Conservation (phyloP, 2,888 invertebrate species). For the Spodoptera littoralis region DNA sequence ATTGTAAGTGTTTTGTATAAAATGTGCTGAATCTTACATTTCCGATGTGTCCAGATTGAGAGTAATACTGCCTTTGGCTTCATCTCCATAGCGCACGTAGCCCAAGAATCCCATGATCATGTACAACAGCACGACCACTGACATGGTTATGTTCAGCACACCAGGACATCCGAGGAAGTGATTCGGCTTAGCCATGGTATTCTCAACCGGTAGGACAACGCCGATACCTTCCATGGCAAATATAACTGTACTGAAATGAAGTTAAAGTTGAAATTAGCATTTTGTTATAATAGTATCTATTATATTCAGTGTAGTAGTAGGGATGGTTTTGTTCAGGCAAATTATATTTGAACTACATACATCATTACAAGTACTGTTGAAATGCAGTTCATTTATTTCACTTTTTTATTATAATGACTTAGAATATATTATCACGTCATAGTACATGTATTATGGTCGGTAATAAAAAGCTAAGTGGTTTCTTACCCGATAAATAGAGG, state of each 20-base stretch:
- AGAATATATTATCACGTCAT: too few species aligned
- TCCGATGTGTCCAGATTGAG: conserved; percentile 92
- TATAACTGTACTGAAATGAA: conserved; percentile 93
- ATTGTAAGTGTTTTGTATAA: too few species aligned
- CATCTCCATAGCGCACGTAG: conserved; percentile 94
- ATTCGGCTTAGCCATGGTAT: conserved; percentile 95
- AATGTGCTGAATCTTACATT: conserved; percentile 86
- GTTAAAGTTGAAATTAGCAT: conserved; percentile 23
- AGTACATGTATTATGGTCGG: too few species aligned
- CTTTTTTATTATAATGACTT: too few species aligned
- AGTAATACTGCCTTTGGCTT: conserved; percentile 93
- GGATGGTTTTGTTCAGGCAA: too few species aligned
- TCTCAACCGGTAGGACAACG: conserved; percentile 97
- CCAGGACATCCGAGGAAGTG: conserved; percentile 95
- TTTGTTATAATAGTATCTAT: neutral
- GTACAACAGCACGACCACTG: conserved; percentile 93
- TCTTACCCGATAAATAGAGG: conserved; percentile 95
- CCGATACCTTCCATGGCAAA: conserved; percentile 99
- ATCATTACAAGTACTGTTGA: too few species aligned
- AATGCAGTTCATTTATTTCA: too few species aligned
- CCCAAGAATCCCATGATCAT: conserved; percentile 96
- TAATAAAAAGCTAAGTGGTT: conserved; percentile 4
- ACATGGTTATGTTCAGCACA: conserved; percentile 96
- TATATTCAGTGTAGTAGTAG: too few species aligned
- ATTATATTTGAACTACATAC: too few species aligned